Conservation (phyloP, 2,888 invertebrate species). For the Emmelina monodactyla region DNA sequence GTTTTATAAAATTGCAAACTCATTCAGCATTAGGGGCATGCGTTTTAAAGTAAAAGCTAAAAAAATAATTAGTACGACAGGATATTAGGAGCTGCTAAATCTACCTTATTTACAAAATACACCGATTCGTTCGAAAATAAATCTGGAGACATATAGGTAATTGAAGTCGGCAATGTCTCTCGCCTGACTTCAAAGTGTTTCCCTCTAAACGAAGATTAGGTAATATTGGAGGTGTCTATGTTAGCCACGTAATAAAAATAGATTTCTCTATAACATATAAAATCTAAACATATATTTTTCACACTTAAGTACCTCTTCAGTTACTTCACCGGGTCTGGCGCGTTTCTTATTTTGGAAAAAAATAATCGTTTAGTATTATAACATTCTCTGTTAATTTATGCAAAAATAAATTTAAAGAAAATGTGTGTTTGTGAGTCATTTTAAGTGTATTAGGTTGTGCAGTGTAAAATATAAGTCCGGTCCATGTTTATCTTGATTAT, state of each 20-base stretch:
- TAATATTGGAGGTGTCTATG: slow-evolving; percentile 49
- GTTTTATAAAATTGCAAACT: no score
- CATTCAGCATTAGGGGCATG: no score
- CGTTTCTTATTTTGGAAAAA: slow-evolving; percentile 71
- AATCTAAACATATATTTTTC: slow-evolving; percentile 56
- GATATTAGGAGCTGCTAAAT: slow-evolving; percentile 27
- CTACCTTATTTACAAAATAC: slow-evolving; percentile 8
- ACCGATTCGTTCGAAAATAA: no score
- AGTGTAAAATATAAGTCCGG: no score
- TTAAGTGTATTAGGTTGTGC: background rate
- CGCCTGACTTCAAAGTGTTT: no score
- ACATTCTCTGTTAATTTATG: slow-evolving; percentile 57
- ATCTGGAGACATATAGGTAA: no score
- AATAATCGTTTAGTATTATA: slow-evolving; percentile 49
- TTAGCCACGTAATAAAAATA: slow-evolving; percentile 55
- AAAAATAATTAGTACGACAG: slow-evolving; percentile 46
- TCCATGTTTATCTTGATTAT: no score
- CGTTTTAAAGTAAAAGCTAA: no score
- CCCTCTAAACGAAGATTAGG: no score
- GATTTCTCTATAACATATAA: slow-evolving; percentile 45
- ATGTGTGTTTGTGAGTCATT: slow-evolving; percentile 5
- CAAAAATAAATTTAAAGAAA: slow-evolving; percentile 17
- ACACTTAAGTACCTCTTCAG: slow-evolving; percentile 73
- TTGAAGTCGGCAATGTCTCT: no score
- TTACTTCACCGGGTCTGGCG: slow-evolving; percentile 82